A percentile compares a stretch with the other conserved stretches of the same genome.
Conservation (phyloP, 2,888 invertebrate species). For the Noctuana brunneofusca region DNA sequence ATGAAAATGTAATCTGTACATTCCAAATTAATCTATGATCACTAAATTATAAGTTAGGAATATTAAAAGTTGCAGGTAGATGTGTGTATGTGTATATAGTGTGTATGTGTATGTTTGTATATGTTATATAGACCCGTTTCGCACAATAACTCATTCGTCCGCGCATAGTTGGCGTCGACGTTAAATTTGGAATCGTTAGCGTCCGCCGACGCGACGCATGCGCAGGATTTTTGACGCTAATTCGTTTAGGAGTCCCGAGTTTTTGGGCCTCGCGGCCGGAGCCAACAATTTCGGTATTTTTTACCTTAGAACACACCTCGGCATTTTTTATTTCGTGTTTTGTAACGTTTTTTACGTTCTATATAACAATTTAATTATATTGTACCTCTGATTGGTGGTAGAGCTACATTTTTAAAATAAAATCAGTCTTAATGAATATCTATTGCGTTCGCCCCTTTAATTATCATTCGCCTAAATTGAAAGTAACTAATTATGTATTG, state of each 20-base stretch:
- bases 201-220: slow-evolving; percentile 51
- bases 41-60: not conserved
- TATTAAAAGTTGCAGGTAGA: not conserved
- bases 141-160: slow-evolving; percentile 56
- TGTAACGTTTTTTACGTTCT: slow-evolving; percentile 15
- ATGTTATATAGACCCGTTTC: slow-evolving; percentile 31
- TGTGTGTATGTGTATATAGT: not conserved
- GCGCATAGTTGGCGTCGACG: slow-evolving; percentile 55
- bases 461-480: not conserved
- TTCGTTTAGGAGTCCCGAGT: slow-evolving; percentile 57
- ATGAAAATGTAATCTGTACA: not conserved
- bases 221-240: slow-evolving; percentile 58
- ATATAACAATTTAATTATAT: slow-evolving; percentile 30
- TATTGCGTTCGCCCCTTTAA: not conserved
- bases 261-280: slow-evolving; percentile 40
- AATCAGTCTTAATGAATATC: not conserved
- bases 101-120: slow-evolving; percentile 18
- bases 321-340: slow-evolving; percentile 23
- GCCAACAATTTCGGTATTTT: slow-evolving; percentile 30
- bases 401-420: not conserved
- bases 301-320: slow-evolving; percentile 27
- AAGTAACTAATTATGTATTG: not conserved
- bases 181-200: slow-evolving; percentile 58
- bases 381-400: not conserved
- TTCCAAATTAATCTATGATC: not conserved